These are phyloP conservation scores for Ichneumon xanthorius DNA, from an alignment of 2,888 invertebrate genomes.

Conservation along the genomic window DNA sequence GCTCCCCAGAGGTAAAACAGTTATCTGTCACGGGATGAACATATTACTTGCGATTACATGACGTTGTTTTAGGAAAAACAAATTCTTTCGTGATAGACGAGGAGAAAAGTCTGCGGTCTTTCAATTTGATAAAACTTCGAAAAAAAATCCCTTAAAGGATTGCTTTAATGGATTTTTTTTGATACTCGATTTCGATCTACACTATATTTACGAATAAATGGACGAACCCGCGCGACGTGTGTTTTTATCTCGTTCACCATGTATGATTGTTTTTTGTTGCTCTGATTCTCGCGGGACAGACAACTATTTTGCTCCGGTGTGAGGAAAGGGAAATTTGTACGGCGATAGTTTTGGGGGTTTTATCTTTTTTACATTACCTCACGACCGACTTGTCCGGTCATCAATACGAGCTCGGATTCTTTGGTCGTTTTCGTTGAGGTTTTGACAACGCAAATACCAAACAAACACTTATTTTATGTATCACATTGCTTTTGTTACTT, in stretches of 20 bases:
- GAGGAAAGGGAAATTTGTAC: not conserved
- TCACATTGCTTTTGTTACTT: constrained; percentile 9
- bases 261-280: not conserved
- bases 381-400: not conserved
- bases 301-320: not conserved
- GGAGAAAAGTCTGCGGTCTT: too few species aligned
- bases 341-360: not conserved
- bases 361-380: not conserved
- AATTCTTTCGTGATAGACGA: not conserved
- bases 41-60: not conserved
- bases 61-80: not conserved
- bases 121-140: too few species aligned
- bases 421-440: not conserved
- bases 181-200: too few species aligned
- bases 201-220: too few species aligned
- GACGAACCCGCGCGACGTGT: too few species aligned
- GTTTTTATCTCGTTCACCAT: too few species aligned
- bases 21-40: not conserved
- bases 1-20: not conserved
- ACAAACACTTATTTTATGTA: not conserved
- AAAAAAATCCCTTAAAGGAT: too few species aligned
- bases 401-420: not conserved
- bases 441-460: not conserved
- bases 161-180: too few species aligned
- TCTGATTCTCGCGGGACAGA: not conserved